Percentiles rank a stretch among this genome's conserved stretches.
Evolutionary conservation across 2,797 vertebrate species (phyloP).

Genomic region (Glyptemys insculpta): DNA sequence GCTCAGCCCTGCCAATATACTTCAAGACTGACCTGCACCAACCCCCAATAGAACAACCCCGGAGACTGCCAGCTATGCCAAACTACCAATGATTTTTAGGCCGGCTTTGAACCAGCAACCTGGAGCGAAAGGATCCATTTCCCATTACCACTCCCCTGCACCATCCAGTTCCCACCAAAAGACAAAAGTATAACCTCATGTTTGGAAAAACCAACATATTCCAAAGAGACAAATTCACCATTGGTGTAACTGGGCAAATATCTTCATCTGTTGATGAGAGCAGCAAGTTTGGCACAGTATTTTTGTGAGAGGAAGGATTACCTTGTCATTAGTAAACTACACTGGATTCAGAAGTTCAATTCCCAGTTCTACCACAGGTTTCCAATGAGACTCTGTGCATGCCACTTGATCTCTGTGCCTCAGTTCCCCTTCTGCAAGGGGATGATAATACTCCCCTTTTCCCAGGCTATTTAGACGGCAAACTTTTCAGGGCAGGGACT

Average conservation of each 20-base stretch:
- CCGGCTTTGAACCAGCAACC: neutral
- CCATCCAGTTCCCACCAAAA: neutral
- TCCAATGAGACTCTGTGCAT: neutral
- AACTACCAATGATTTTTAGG: neutral
- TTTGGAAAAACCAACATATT: neutral
- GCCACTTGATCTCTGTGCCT: neutral
- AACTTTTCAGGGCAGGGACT: neutral
- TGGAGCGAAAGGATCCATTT: neutral
- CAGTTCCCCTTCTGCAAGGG: neutral
- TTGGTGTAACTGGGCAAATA: neutral
- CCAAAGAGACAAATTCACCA: neutral
- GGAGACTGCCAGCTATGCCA: neutral
- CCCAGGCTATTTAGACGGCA: neutral
- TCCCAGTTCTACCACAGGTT: neutral
- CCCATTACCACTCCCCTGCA: neutral
- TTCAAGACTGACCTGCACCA: neutral
- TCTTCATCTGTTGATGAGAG: neutral
- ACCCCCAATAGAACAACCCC: neutral
- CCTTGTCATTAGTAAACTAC: neutral
- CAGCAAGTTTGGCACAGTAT: neutral
- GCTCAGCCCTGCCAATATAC: neutral
- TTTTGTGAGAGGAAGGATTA: neutral
- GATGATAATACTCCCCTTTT: neutral
- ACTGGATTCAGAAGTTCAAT: neutral
- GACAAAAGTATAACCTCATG: fast-evolving